These are phyloP conservation scores for Plectrocnemia conspersa DNA, from an alignment of 1,140 invertebrate species.

Conservation along the genomic window DNA sequence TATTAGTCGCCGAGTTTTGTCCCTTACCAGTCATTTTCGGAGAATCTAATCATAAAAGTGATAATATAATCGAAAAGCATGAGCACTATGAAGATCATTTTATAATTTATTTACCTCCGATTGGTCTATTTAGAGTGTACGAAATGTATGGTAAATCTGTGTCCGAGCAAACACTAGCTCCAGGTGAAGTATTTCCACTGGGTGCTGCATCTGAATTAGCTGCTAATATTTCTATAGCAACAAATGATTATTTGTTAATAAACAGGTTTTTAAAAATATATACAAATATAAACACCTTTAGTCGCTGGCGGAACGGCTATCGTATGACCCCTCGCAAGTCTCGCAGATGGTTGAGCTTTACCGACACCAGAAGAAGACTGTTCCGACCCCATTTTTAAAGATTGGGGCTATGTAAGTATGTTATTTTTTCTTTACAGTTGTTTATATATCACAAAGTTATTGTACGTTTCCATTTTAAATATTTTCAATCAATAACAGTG, in stretches of 20 bases:
- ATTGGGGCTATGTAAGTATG: too few species aligned
- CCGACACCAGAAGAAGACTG: conserved; percentile 49
- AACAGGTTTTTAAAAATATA: background rate
- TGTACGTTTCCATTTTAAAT: too few species aligned
- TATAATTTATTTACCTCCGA: conserved; percentile 58
- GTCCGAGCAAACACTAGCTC: conserved; percentile 82
- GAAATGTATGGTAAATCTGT: conserved; percentile 92
- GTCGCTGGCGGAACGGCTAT: conserved; percentile 47
- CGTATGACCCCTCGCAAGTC: conserved; percentile 53
- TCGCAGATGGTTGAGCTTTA: conserved; percentile 33
- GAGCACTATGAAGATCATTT: too few species aligned
- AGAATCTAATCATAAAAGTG: conserved; percentile 62
- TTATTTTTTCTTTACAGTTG: too few species aligned
- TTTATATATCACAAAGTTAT: too few species aligned
- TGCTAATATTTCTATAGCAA: conserved; percentile 14
- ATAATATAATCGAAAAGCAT: too few species aligned
- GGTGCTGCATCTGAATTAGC: conserved; percentile 48
- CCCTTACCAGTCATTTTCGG: conserved; percentile 66
- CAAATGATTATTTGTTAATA: background rate
- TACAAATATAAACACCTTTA: conserved; percentile 25
- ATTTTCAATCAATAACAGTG: too few species aligned
- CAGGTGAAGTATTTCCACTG: conserved; percentile 70
- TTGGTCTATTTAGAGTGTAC: conserved; percentile 87
- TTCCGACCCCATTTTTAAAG: conserved; percentile 60
- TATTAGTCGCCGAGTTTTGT: conserved; percentile 28